Conservation (phyloP, 64 coral and sea anemone genomes). For the Montipora foliosa region DNA sequence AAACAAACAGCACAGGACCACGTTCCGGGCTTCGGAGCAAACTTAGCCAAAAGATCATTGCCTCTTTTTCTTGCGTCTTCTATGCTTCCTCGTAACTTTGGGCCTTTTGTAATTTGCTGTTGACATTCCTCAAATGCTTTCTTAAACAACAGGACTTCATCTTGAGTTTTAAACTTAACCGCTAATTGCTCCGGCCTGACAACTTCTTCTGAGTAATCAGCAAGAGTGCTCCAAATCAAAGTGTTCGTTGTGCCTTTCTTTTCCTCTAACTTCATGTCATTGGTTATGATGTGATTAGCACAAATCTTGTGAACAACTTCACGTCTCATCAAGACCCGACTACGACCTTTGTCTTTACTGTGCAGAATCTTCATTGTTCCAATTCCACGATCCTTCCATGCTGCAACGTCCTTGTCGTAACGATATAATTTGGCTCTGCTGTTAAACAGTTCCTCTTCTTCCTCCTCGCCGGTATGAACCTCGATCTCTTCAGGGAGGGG, state of each 20-base stretch:
- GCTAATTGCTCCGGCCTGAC: constrained; percentile 92
- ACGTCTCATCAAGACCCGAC: constrained; percentile 93
- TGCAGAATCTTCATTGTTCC: constrained; percentile 89
- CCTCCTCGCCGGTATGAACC: constrained; percentile 90
- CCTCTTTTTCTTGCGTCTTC: not conserved
- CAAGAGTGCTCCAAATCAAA: constrained; percentile 82
- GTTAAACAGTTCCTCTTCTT: constrained; percentile 82
- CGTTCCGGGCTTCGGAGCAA: constrained; percentile 59
- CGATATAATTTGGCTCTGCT: constrained; percentile 96
- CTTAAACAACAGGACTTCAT: constrained; percentile 74
- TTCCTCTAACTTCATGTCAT: constrained; percentile 81
- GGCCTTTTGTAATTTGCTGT: not conserved
- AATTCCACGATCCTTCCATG: constrained; percentile 95
- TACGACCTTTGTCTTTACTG: constrained; percentile 48
- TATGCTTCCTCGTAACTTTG: not conserved
- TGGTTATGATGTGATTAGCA: constrained; percentile 92
- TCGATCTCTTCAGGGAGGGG: constrained; percentile 84
- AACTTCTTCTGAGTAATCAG: constrained; percentile 88
- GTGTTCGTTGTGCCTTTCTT: constrained; percentile 67
- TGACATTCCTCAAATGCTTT: constrained; percentile 68
- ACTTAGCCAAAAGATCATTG: constrained; percentile 26
- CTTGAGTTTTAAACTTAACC: constrained; percentile 85
- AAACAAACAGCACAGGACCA: constrained; percentile 75
- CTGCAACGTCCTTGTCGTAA: constrained; percentile 71
- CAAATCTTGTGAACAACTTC: constrained; percentile 95